Percentiles rank a stretch among this genome's conserved stretches.
Conservation (phyloP, 1,140 invertebrate species). For the Saccostrea glomerata region DNA sequence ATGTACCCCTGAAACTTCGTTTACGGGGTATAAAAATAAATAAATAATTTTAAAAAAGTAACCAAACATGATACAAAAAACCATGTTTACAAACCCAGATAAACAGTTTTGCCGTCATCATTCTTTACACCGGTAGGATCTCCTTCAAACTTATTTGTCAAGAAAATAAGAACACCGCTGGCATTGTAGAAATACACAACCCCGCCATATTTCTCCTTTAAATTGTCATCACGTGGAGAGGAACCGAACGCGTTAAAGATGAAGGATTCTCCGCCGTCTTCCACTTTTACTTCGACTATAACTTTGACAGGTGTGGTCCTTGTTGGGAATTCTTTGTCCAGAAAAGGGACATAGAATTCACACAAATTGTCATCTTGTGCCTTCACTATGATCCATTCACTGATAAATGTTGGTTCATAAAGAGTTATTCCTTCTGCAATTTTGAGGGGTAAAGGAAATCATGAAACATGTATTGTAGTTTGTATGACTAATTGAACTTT, state of each 20-base stretch:
- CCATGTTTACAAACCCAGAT: not conserved
- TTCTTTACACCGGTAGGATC: no score
- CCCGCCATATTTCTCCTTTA: not conserved
- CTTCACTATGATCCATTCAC: not conserved
- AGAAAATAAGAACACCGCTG: not conserved
- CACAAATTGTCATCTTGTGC: not conserved
- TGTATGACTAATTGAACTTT: no score
- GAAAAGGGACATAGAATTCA: not conserved
- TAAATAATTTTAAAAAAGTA: no score
- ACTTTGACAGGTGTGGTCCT: not conserved
- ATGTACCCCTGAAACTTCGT: no score
- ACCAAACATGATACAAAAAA: no score
- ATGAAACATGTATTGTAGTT: no score
- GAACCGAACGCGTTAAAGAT: constrained; percentile 11
- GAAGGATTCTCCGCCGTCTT: not conserved
- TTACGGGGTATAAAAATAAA: no score
- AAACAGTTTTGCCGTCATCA: not conserved
- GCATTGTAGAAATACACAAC: constrained; percentile 11
- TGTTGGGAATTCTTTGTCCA: no score
- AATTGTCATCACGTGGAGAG: not conserved
- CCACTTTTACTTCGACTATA: constrained; percentile 1
- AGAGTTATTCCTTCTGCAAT: not conserved
- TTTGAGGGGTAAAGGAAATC: no score
- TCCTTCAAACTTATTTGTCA: not conserved
- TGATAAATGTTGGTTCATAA: not conserved